Percentiles rank a stretch among this genome's conserved stretches.
These are phyloP conservation scores for Drosophila mimica DNA, from an alignment of 2,888 invertebrate species.

Conservation along the genomic window DNA sequence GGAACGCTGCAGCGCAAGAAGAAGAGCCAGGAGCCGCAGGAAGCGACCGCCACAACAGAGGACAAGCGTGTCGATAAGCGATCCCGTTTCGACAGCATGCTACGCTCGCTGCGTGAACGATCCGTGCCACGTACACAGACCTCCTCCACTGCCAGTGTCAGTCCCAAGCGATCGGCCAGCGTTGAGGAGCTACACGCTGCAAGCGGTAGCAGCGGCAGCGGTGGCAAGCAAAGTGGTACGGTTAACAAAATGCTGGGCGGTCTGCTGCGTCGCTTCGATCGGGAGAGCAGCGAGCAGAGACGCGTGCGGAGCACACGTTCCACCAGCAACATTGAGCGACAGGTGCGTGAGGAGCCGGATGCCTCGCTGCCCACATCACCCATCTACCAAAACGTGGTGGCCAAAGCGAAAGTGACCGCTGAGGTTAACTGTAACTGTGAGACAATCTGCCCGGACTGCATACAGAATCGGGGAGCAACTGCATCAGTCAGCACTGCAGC, in stretches of 20 bases:
- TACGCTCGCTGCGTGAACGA: slow-evolving; percentile 88
- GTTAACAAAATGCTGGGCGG: slow-evolving; percentile 92
- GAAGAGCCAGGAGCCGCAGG: slow-evolving; percentile 65
- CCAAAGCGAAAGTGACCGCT: slow-evolving; percentile 29
- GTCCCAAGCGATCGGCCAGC: slow-evolving; percentile 89
- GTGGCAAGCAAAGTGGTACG: slow-evolving; percentile 86
- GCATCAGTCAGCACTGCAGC: not conserved
- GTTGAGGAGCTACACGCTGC: slow-evolving; percentile 88
- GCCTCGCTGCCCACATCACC: slow-evolving; percentile 65
- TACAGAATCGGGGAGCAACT: slow-evolving; percentile 55
- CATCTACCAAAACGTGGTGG: slow-evolving; percentile 74
- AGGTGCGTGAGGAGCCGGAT: slow-evolving; percentile 71
- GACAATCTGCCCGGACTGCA: slow-evolving; percentile 67
- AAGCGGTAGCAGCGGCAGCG: slow-evolving; percentile 1
- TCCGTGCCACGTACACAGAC: slow-evolving; percentile 88
- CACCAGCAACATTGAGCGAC: slow-evolving; percentile 83
- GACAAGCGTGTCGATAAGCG: slow-evolving; percentile 82
- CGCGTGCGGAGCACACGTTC: slow-evolving; percentile 83
- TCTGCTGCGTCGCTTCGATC: slow-evolving; percentile 90
- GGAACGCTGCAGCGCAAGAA: slow-evolving; percentile 86
- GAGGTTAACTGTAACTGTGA: slow-evolving; percentile 75
- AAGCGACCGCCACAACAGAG: slow-evolving; percentile 30
- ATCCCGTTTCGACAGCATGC: slow-evolving; percentile 86
- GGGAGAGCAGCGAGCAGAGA: slow-evolving; percentile 86
- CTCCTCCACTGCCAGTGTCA: slow-evolving; percentile 86